These are phyloP conservation scores for Griposia aprilina DNA, from an alignment of 2,888 invertebrate species.

Conservation along the genomic window DNA sequence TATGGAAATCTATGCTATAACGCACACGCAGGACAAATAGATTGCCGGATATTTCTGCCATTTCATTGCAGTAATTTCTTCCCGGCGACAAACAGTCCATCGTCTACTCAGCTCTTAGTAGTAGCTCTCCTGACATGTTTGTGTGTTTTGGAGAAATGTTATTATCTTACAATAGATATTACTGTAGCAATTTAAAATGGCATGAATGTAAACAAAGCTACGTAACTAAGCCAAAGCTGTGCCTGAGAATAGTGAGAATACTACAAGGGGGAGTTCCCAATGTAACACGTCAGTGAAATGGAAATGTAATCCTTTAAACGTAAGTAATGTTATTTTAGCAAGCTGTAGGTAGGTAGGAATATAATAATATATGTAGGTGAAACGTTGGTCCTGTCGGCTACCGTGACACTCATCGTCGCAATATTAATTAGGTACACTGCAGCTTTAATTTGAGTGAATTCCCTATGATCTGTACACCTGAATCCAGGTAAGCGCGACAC, in stretches of 20 bases:
- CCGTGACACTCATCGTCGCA: background rate
- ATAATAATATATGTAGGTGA: background rate
- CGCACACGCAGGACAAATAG: too few species aligned
- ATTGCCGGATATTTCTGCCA: too few species aligned
- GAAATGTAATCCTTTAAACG: slow-evolving; percentile 25
- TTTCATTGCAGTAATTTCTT: too few species aligned
- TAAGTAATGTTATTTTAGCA: slow-evolving; percentile 23
- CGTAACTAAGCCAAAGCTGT: slow-evolving; percentile 11
- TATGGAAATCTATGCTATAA: too few species aligned
- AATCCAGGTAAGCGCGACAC: background rate
- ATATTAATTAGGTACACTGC: slow-evolving; percentile 25
- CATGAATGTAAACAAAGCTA: background rate
- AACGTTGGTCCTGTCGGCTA: background rate
- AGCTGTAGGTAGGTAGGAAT: background rate
- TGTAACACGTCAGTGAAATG: slow-evolving; percentile 8
- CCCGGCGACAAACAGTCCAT: too few species aligned
- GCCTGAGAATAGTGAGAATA: slow-evolving; percentile 1
- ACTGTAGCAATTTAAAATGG: background rate
- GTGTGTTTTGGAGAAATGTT: background rate
- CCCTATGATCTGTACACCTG: background rate
- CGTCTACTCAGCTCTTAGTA: too few species aligned
- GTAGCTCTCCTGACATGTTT: background rate
- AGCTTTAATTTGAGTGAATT: slow-evolving; percentile 6
- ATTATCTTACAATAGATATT: too few species aligned
- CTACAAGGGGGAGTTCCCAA: background rate